These are phyloP conservation scores for Drosophila funebris DNA, from an alignment of 1,140 invertebrate genomes.

Conservation along the genomic window DNA sequence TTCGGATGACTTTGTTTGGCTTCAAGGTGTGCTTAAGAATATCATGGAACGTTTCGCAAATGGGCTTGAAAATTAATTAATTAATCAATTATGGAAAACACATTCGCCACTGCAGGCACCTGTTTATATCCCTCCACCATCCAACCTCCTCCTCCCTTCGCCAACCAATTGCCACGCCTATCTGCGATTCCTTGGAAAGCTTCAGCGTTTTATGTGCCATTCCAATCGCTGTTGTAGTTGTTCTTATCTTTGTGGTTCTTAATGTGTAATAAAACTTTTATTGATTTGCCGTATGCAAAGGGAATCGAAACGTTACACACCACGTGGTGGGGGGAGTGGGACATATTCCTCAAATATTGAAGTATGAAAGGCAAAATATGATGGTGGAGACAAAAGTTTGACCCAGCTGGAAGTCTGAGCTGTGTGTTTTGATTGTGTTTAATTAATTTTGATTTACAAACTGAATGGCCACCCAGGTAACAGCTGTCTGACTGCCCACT, in stretches of 20 bases:
- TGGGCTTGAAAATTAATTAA: conserved; percentile 59
- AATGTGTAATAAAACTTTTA: conserved; percentile 70
- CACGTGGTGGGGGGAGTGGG: no score
- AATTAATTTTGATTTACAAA: conserved; percentile 75
- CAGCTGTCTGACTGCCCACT: not conserved
- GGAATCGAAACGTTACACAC: no score
- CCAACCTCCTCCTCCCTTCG: not conserved
- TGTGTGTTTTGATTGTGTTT: conserved; percentile 51
- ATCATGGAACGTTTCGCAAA: conserved; percentile 38
- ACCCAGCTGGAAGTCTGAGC: conserved; percentile 55
- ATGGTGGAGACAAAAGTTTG: conserved; percentile 40
- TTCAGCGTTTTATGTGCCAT: conserved; percentile 58
- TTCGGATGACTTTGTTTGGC: conserved; percentile 36
- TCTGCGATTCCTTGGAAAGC: conserved; percentile 59
- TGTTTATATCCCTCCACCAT: conserved; percentile 4
- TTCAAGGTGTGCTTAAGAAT: conserved; percentile 27
- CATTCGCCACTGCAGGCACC: conserved; percentile 32
- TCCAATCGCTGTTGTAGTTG: conserved; percentile 16
- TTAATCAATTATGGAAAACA: conserved; percentile 77
- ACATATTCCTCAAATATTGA: conserved; percentile 58
- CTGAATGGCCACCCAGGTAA: conserved; percentile 48
- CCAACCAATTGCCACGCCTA: not conserved
- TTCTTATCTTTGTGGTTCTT: conserved; percentile 42
- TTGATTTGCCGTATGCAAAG: conserved; percentile 32
- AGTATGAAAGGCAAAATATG: conserved; percentile 48